A percentile compares a stretch with the other conserved stretches of the same genome.
These are phyloP conservation scores for Rhimphoctona megacephalus DNA, from an alignment of 2,888 invertebrate genomes.

Conservation along the genomic window DNA sequence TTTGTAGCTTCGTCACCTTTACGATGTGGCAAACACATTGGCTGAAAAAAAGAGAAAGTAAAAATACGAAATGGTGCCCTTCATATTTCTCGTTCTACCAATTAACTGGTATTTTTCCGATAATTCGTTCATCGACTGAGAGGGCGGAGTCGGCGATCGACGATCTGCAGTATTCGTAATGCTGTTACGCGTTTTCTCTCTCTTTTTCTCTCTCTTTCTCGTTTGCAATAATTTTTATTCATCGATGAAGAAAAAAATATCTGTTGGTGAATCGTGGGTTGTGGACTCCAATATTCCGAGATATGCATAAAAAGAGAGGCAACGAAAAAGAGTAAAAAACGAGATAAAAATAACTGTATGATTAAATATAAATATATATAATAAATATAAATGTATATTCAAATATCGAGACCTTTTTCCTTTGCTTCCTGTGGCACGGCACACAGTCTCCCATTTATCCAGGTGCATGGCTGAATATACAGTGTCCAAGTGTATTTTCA, in stretches of 20 bases:
- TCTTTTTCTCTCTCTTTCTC: conserved; percentile 4
- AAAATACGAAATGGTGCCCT: not conserved
- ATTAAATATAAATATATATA: not conserved
- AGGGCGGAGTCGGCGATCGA: conserved; percentile 43
- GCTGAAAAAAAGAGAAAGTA: not conserved
- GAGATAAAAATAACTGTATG: conserved; percentile 11
- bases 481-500: conserved; percentile 60
- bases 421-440: not conserved
- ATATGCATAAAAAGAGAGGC: not conserved
- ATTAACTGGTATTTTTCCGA: conserved; percentile 57
- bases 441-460: conserved; percentile 51
- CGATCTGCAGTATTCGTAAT: conserved; percentile 13
- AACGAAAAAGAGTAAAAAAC: not conserved
- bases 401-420: conserved; percentile 47
- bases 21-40: not conserved
- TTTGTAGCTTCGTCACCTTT: not conserved
- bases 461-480: conserved; percentile 54
- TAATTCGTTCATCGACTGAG: conserved; percentile 47
- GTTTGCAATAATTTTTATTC: conserved; percentile 21
- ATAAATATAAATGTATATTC: conserved; percentile 28
- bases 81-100: conserved; percentile 37
- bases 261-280: conserved; percentile 9
- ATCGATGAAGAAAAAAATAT: conserved; percentile 28
- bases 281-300: not conserved
- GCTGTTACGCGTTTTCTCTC: conserved; percentile 12